phyloP scores from a whole-genome alignment of 2,113 vertebrate genomes.

The Dipodomys merriami region DNA sequence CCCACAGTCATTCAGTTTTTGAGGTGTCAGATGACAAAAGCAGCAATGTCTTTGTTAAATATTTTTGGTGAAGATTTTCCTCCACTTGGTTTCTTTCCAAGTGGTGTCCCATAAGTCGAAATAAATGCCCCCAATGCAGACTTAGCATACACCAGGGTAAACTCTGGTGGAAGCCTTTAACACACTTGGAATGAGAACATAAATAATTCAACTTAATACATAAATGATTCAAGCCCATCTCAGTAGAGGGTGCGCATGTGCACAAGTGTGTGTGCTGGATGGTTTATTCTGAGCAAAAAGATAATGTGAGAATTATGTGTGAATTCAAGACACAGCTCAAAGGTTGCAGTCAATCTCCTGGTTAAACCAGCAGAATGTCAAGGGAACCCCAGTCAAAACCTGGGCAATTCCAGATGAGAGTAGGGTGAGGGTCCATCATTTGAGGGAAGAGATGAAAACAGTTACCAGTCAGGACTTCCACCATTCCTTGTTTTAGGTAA shows the following conservation, averaged over 20 bases:
- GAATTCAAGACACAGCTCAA: background rate
- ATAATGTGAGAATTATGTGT: background rate
- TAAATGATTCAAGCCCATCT: conserved; percentile 36
- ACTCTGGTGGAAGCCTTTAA: background rate
- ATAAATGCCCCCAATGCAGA: background rate
- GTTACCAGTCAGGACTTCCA: background rate
- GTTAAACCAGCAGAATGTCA: background rate
- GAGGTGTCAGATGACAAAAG: background rate
- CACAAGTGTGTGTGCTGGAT: background rate
- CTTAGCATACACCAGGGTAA: background rate
- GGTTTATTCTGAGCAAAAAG: background rate
- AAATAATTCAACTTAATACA: conserved; percentile 12
- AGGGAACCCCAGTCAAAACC: background rate
- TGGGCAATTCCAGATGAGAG: background rate
- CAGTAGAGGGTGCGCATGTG: background rate
- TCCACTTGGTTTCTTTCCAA: background rate
- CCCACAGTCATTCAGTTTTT: background rate
- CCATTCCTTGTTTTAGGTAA: background rate
- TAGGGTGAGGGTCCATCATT: background rate
- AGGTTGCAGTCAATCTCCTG: background rate
- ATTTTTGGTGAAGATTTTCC: background rate
- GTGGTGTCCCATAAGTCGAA: background rate
- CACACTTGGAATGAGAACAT: conserved; percentile 17
- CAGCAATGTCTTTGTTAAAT: background rate
- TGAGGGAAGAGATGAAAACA: background rate